Conservation (phyloP, 2,797 vertebrate genomes). For the Takifugu rubripes region DNA sequence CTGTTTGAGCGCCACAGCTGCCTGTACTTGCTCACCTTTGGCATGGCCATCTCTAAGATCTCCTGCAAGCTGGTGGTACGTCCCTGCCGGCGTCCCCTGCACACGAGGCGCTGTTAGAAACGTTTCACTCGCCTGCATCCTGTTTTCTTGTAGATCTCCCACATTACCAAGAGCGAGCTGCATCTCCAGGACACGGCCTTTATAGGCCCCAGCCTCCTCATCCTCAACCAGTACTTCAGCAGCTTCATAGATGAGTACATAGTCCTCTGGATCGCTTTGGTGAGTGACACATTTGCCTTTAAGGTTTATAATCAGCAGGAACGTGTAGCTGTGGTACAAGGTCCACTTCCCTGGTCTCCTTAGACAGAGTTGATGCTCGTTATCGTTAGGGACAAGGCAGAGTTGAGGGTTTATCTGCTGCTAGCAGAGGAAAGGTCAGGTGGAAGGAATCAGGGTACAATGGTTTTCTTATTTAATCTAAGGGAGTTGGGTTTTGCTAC, state of each 20-base stretch:
- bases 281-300: slow-evolving; percentile 60
- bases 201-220: slow-evolving; percentile 91
- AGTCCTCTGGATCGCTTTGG: slow-evolving; percentile 93
- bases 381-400: background rate
- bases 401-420: background rate
- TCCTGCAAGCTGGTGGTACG: slow-evolving; percentile 95
- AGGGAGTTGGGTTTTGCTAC: background rate
- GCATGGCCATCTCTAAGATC: slow-evolving; percentile 91
- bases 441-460: background rate
- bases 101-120: too few species aligned
- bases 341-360: slow-evolving; percentile 1
- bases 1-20: slow-evolving; percentile 92
- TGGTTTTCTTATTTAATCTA: background rate
- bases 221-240: slow-evolving; percentile 98
- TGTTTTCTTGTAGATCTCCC: slow-evolving; percentile 79
- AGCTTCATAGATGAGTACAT: slow-evolving; percentile 91
- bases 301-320: background rate
- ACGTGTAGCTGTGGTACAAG: slow-evolving; percentile 9
- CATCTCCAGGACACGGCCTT: slow-evolving; percentile 90
- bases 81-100: background rate
- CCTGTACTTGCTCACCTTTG: slow-evolving; percentile 91
- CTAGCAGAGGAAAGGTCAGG: background rate
- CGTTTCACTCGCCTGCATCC: too few species aligned
- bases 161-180: slow-evolving; percentile 98
- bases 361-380: slow-evolving; percentile 1